Evolutionary conservation across 2,797 vertebrate genomes (phyloP).

Genomic region (Dromococcyx pavoninus): DNA sequence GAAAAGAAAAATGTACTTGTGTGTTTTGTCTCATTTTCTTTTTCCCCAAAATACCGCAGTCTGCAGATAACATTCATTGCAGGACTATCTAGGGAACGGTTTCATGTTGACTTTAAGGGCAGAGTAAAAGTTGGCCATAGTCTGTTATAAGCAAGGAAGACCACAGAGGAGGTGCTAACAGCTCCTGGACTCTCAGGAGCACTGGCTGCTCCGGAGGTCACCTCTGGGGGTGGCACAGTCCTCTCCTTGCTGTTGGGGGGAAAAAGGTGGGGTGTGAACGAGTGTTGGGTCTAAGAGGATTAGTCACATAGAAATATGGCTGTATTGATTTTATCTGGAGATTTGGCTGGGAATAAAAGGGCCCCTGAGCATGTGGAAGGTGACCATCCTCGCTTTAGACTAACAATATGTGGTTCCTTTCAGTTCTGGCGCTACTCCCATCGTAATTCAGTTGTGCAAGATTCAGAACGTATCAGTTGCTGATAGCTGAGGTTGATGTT

Average conservation of each 20-base stretch:
- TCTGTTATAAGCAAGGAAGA: background rate
- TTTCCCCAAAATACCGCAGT: conserved; percentile 10
- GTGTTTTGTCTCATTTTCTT: conserved; percentile 25
- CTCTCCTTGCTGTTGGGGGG: background rate
- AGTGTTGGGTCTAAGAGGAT: background rate
- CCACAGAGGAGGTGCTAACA: background rate
- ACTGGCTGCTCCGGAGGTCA: background rate
- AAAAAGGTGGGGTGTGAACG: background rate
- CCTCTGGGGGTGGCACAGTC: background rate
- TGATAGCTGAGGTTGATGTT: background rate
- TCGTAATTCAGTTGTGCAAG: background rate
- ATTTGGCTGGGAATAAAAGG: background rate
- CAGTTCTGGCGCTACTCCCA: background rate
- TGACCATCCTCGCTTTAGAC: background rate
- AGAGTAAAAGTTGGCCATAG: background rate
- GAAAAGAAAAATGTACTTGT: background rate
- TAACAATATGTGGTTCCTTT: background rate
- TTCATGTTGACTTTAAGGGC: conserved; percentile 7
- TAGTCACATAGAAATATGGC: background rate
- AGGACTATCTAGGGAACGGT: background rate
- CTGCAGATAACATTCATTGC: conserved; percentile 38
- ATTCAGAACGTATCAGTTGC: background rate
- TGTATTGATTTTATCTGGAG: background rate
- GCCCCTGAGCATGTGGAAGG: background rate
- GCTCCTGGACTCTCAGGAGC: background rate